phyloP scores from a whole-genome alignment of 2,113 vertebrate species.

The Cebus imitator region DNA sequence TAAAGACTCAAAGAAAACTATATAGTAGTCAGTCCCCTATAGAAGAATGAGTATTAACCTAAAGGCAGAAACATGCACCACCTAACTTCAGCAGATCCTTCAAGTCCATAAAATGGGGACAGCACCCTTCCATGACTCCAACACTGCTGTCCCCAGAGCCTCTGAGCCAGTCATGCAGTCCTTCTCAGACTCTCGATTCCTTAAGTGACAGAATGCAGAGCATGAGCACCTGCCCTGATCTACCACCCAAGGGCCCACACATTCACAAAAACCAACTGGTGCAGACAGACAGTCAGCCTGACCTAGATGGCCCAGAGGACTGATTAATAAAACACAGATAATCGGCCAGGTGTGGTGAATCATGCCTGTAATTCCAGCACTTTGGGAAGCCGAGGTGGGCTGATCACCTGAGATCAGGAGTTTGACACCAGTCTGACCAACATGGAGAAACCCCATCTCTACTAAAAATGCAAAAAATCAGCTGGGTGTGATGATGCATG shows the following conservation, averaged over 20 bases:
- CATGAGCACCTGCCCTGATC: not conserved
- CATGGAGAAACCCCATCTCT: too few relatives aligned
- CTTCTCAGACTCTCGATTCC: not conserved
- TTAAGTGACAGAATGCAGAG: not conserved
- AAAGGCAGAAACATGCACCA: not conserved
- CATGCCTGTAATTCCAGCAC: too few relatives aligned
- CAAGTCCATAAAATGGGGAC: not conserved
- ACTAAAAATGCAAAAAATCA: too few relatives aligned
- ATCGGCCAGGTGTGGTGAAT: not conserved
- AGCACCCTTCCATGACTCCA: not conserved
- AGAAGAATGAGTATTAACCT: not conserved
- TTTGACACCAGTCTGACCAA: too few relatives aligned
- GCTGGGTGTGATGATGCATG: too few relatives aligned
- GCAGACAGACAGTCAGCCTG: slow-evolving; percentile 1
- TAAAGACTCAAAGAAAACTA: slow-evolving; percentile 1
- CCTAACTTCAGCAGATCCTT: not conserved
- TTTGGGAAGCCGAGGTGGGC: too few relatives aligned
- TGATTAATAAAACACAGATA: not conserved
- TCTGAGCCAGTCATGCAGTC: not conserved
- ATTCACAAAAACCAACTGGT: slow-evolving; percentile 14
- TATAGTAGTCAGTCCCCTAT: not conserved
- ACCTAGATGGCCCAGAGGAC: not conserved
- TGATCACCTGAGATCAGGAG: too few relatives aligned
- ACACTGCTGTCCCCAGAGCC: not conserved
- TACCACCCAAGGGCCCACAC: not conserved